Percentiles rank a stretch among this genome's conserved stretches.
Conservation (phyloP, 2,797 vertebrate species). For the Clamator glandarius region DNA sequence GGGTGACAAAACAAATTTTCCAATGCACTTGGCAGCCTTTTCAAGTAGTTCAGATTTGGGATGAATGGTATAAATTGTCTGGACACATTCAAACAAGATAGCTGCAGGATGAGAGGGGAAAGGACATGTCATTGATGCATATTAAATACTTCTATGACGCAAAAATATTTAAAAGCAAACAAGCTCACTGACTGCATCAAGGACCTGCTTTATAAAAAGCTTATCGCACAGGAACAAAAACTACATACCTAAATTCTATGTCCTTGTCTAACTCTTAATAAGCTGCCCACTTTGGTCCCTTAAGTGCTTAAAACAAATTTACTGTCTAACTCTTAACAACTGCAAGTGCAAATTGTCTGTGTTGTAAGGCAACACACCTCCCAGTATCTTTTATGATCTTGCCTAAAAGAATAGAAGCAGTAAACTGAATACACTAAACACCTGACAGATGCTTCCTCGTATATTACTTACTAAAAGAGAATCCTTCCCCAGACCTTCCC, state of each 20-base stretch:
- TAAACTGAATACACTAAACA: not conserved
- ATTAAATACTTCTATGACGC: not conserved
- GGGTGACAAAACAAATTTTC: slow-evolving; percentile 95
- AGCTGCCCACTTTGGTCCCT: not conserved
- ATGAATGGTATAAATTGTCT: slow-evolving; percentile 93
- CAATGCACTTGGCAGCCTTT: slow-evolving; percentile 96
- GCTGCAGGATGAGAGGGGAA: slow-evolving; percentile 75
- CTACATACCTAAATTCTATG: not conserved
- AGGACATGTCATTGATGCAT: not conserved
- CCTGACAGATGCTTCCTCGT: not conserved
- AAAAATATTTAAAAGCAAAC: not conserved
- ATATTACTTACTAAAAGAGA: not conserved
- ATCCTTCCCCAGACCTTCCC: not conserved
- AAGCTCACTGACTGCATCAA: not conserved
- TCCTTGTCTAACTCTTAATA: not conserved
- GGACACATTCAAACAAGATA: slow-evolving; percentile 96
- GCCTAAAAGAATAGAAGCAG: not conserved
- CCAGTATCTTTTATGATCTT: not conserved
- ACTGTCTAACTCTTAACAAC: not conserved
- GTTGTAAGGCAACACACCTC: not conserved
- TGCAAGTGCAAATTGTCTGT: not conserved
- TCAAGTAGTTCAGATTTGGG: slow-evolving; percentile 93
- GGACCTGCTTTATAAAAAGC: not conserved
- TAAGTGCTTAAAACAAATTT: not conserved
- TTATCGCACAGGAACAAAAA: not conserved